Evolutionary conservation across 2,797 vertebrate species (phyloP), one percentile per base, ranked within the genome.

Genomic region (Cheirogaleus major): DNA sequence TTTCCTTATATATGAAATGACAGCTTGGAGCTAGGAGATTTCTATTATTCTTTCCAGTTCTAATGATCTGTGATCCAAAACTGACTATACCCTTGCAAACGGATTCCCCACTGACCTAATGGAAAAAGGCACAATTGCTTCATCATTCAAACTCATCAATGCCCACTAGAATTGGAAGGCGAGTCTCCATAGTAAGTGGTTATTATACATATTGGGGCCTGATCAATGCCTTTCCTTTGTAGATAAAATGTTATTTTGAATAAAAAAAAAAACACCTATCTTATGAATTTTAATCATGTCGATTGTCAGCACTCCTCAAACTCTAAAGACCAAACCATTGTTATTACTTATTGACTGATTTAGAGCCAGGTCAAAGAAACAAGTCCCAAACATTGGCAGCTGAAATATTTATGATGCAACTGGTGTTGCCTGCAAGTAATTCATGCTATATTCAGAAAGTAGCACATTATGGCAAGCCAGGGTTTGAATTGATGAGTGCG

Each of bases 341-440:
- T 93, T 94, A 61, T 96, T 95, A 73, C 94, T 97, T 94, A 73
- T 95, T 96, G 84, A 96, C 80, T 95, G 88, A 97, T 76, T 96
- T 96, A 97, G 85, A 97, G 32, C 90, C 63, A 82, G 78, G 30
- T 84, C 96, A 86, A 97, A 98, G 97, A 95, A 76, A 91, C 41
- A 96, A 76, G 32, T 92, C 8, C 92, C 82, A 92, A 90, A 96
- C 27, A 80, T 22, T 97, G 95, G 55, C 76, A 79, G 30, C 63
- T 97, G 86, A 97, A 97, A 95, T 98, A 97, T 97, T 97, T 98
- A 63, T 91, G 25, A 96, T 93, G 20, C 61, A 14, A 70, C 92
- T 12, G 82, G 52, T 30, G 30, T 85, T 96, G 48, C 70, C 97
- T 94, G 96, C 91, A 96, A 95, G 78, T 81, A 81, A 89, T 38